Conservation (phyloP, 2,888 invertebrate species). For the Eledona agricola region DNA sequence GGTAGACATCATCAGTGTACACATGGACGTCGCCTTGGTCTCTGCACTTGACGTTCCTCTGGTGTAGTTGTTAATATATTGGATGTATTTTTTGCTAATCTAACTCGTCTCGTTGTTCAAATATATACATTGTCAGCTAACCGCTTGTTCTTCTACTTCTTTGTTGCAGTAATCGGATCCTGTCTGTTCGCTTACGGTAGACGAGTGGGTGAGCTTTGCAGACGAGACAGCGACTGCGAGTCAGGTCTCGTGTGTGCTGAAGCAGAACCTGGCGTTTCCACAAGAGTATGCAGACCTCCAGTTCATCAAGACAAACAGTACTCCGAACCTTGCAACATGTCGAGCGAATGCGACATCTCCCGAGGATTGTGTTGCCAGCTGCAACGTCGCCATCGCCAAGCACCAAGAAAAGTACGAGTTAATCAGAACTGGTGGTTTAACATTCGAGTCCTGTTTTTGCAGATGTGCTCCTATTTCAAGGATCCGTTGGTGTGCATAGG, state of each 20-base stretch:
- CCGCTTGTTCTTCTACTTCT: conserved; percentile 8
- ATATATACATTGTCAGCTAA: too few species aligned
- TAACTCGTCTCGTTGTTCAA: too few species aligned
- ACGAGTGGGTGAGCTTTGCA: conserved; percentile 83
- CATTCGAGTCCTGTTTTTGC: conserved; percentile 39
- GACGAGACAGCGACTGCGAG: conserved; percentile 85
- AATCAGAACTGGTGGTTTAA: too few species aligned
- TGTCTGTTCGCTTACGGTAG: conserved; percentile 77
- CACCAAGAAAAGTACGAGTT: conserved; percentile 76
- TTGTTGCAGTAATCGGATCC: conserved; percentile 67
- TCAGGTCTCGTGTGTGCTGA: conserved; percentile 83
- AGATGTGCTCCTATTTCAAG: conserved; percentile 92
- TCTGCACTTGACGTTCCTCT: too few species aligned
- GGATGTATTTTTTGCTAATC: too few species aligned
- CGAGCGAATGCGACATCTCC: conserved; percentile 85
- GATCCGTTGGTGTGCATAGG: conserved; percentile 89
- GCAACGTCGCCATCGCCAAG: conserved; percentile 85
- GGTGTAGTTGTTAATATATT: too few species aligned
- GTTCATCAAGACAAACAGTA: conserved; percentile 81
- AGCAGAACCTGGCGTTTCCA: conserved; percentile 68
- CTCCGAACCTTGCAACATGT: conserved; percentile 83
- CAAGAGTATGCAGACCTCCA: conserved; percentile 82
- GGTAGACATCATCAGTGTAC: too few species aligned
- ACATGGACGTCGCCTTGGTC: too few species aligned
- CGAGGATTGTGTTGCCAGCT: conserved; percentile 88